Base-by-base conservation (phyloP, 2,888 invertebrate species). In the Dicycla oo region DNA sequence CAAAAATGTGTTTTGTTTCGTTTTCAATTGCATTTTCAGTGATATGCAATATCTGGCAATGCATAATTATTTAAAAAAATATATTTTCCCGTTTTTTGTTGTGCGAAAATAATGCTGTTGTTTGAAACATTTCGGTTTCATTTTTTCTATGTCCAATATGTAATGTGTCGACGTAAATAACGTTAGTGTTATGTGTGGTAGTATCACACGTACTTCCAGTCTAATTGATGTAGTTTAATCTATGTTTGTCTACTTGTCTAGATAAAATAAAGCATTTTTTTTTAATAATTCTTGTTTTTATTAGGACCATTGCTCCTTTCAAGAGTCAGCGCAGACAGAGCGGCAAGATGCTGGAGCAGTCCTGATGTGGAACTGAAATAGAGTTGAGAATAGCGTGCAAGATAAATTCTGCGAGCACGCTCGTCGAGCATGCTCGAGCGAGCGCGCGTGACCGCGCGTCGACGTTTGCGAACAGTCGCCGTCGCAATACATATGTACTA, bases 181-280 rank as follows among this genome's bases (percentile, higher is more conserved):
- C 43, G 40, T 57, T 23, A 54, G 30, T 64, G 65, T 75, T 66
- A 63, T 72, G 54, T 73, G 71, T 73, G 60, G 58, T 40, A 75
- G 58, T 66, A 58, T 69, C 54, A 77, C 76, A 65, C 53, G 51
- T 57, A 65, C 62, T 68, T 74, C 70, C 80, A 77, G 74, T 73
- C 51, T 85, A 43, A 67, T 69, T 85, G 64, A 73, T 75, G 63
- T 79, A 83, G 51, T 72, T 66, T 62, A 61, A 56, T 78, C 61
- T 79, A 65, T 84, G 75, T 85, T 80, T 80, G 80, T 84, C 54
- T 82, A 80, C 61, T 76, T 84, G 72, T 80, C 81, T 82, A 65
- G 45, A 75, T 79, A 80, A 81, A 83, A 85, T 86, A 84, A 83
- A 84, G 71, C 56, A 71, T 65, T 73, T 80, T 80, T 69, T n/a